These are phyloP conservation scores for Platyscapa corneri DNA, from an alignment of 1,140 invertebrate species.

Conservation along the genomic window DNA sequence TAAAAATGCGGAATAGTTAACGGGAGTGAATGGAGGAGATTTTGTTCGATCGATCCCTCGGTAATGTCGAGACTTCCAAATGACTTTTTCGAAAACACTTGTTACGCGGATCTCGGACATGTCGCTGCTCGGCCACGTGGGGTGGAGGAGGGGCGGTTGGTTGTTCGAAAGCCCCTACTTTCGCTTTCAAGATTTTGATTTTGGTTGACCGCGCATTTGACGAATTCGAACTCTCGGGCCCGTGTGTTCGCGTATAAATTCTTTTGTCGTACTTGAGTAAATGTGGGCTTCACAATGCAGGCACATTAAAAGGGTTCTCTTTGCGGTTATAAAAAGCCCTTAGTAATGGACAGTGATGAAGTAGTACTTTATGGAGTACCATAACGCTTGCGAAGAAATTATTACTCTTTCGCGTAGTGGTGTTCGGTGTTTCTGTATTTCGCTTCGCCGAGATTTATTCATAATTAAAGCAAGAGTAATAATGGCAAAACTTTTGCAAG, in stretches of 20 bases:
- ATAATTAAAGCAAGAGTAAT: slow-evolving; percentile 37
- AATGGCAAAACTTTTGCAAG: slow-evolving; percentile 29
- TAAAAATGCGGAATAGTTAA: neutral
- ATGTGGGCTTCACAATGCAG: neutral
- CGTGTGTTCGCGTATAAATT: neutral
- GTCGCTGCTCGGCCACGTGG: too few species aligned
- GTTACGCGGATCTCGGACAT: too few species aligned
- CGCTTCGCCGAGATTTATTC: neutral
- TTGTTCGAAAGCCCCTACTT: neutral
- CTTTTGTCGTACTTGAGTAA: neutral
- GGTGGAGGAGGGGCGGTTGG: too few species aligned
- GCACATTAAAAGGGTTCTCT: slow-evolving; percentile 13
- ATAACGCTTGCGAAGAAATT: slow-evolving; percentile 15
- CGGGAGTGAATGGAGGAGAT: neutral
- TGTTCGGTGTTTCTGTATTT: neutral
- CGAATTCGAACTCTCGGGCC: neutral
- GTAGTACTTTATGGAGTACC: slow-evolving; percentile 27
- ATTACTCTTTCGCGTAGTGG: slow-evolving; percentile 3
- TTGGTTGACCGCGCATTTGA: neutral
- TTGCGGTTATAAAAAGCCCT: slow-evolving; percentile 17
- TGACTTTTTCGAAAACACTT: neutral
- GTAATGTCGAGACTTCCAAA: too few species aligned
- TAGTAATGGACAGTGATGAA: slow-evolving; percentile 30
- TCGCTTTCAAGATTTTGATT: neutral
- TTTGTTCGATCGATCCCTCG: neutral